A percentile compares a stretch with the other conserved stretches of the same genome.
phyloP scores from a whole-genome alignment of 2,113 vertebrate genomes.

The Carlito syrichta region DNA sequence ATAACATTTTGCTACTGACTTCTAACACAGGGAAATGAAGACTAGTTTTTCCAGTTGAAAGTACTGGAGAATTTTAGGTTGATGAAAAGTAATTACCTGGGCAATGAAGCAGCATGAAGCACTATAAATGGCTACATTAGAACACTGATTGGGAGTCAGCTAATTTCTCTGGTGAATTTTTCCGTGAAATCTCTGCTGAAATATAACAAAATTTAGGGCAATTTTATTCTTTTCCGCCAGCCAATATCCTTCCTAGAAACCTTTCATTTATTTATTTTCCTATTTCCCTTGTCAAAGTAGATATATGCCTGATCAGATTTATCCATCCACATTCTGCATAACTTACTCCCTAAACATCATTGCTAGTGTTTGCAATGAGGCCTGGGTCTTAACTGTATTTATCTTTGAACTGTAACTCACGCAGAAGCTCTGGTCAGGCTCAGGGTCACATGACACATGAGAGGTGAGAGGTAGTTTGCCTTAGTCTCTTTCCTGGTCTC shows the following conservation, averaged over 20 bases:
- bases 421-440: conserved; percentile 7
- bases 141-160: conserved; percentile 59
- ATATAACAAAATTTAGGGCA: conserved; percentile 41
- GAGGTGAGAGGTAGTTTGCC: conserved; percentile 47
- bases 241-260: not conserved
- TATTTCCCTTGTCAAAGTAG: not conserved
- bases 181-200: conserved; percentile 44
- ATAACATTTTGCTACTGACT: conserved; percentile 27
- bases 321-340: not conserved
- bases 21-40: not conserved
- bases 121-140: conserved; percentile 14
- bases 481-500: conserved; percentile 53
- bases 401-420: not conserved
- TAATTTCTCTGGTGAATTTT: conserved; percentile 57
- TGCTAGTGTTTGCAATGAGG: not conserved
- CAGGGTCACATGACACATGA: conserved; percentile 41
- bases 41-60: conserved; percentile 48
- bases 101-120: conserved; percentile 38
- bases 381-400: conserved; percentile 24
- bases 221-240: conserved; percentile 22
- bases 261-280: not conserved
- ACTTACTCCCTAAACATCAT: not conserved
- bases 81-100: conserved; percentile 67
- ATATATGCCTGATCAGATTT: not conserved
- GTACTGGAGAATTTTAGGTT: conserved; percentile 49